Evolutionary conservation across 2,888 invertebrate species (phyloP).

Genomic region (Spisula subtruncata): DNA sequence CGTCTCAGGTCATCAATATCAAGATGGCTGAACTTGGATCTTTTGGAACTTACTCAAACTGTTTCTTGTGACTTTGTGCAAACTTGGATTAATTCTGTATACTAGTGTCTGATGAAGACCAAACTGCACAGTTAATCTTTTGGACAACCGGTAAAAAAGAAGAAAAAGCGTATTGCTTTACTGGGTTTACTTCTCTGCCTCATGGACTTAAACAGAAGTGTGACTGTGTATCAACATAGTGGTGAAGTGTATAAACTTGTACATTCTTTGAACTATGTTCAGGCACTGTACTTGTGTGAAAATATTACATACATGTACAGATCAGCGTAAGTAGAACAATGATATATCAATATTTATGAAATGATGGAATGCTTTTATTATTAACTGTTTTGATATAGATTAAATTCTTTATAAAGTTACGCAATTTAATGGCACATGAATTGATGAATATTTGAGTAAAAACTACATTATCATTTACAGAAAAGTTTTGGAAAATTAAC

Average conservation of each 20-base stretch:
- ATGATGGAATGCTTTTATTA: too few species aligned
- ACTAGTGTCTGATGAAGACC: background rate
- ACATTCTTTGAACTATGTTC: background rate
- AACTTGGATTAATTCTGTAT: slow-evolving; percentile 7
- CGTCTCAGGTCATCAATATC: too few species aligned
- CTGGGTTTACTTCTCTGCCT: background rate
- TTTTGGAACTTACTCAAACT: background rate
- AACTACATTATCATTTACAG: too few species aligned
- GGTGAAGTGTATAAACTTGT: background rate
- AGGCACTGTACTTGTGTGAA: background rate
- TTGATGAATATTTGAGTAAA: too few species aligned
- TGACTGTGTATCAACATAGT: background rate
- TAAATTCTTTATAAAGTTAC: too few species aligned
- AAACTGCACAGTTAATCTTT: background rate
- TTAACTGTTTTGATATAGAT: too few species aligned
- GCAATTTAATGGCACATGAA: too few species aligned
- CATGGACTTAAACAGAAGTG: slow-evolving; percentile 10
- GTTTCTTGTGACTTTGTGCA: background rate
- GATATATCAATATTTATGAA: too few species aligned
- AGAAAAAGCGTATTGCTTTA: slow-evolving; percentile 2
- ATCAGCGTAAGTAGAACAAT: background rate
- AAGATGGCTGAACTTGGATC: background rate
- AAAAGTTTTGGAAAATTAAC: too few species aligned
- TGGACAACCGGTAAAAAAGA: background rate
- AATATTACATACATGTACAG: background rate